These are phyloP conservation scores for Archivesica marissinica DNA, from an alignment of 1,140 invertebrate genomes.

Conservation along the genomic window DNA sequence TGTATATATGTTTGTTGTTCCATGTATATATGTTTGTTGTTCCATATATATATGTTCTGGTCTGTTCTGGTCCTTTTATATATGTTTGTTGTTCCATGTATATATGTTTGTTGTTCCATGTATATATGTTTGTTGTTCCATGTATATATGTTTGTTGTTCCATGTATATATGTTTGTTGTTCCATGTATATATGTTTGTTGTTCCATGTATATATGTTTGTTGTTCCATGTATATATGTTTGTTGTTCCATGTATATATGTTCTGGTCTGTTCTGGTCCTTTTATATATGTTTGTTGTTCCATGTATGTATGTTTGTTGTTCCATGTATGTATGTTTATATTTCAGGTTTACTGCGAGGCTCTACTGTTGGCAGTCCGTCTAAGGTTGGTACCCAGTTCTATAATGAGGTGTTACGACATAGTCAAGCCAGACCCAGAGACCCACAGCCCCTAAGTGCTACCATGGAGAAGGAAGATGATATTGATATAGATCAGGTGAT, in stretches of 20 bases:
- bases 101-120: too few relatives aligned
- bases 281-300: not conserved
- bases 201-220: too few relatives aligned
- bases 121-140: too few relatives aligned
- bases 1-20: not conserved
- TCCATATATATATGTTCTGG: too few relatives aligned
- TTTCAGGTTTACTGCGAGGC: conserved; percentile 77
- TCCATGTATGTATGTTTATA: not conserved
- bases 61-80: too few relatives aligned
- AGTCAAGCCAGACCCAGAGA: conserved; percentile 56
- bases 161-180: too few relatives aligned
- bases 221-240: too few relatives aligned
- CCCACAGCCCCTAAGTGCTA: conserved; percentile 63
- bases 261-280: not conserved
- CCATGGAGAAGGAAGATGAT: conserved; percentile 74
- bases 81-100: too few relatives aligned
- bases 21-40: conserved; percentile 3
- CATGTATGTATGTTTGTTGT: not conserved
- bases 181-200: too few relatives aligned
- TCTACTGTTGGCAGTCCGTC: conserved; percentile 73
- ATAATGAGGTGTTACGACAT: conserved; percentile 72
- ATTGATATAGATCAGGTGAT: conserved; percentile 67
- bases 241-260: not conserved
- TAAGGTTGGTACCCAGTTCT: conserved; percentile 75
- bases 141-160: too few relatives aligned